Conservation (phyloP, 2,113 vertebrate species). For the Oryzias woworae region DNA sequence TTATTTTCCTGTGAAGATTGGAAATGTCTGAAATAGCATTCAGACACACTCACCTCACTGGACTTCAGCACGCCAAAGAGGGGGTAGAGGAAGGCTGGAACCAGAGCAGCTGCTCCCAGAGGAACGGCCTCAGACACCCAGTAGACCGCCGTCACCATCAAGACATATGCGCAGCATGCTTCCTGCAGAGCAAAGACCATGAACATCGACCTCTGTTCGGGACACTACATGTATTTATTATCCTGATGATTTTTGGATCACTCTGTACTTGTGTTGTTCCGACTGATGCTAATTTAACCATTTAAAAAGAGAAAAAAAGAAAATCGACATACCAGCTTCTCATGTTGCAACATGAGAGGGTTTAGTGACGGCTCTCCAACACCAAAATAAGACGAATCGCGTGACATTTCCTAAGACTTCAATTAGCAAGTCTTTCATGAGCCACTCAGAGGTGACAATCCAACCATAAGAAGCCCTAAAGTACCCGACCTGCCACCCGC, state of each 20-base stretch:
- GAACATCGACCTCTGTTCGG: neutral
- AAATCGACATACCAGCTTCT: slow-evolving; percentile 23
- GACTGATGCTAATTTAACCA: slow-evolving; percentile 7
- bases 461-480: neutral
- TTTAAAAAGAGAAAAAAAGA: too few species aligned
- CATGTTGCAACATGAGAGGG: slow-evolving; percentile 29
- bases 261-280: too few species aligned
- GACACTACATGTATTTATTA: too few species aligned
- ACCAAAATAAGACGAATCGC: slow-evolving; percentile 30
- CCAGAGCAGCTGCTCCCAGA: slow-evolving; percentile 92
- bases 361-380: slow-evolving; percentile 32
- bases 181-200: slow-evolving; percentile 77
- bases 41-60: slow-evolving; percentile 86
- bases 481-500: too few species aligned
- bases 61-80: slow-evolving; percentile 97
- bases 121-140: slow-evolving; percentile 97
- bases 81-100: slow-evolving; percentile 95
- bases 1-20: too few species aligned
- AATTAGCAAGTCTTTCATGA: slow-evolving; percentile 1
- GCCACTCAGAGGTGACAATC: neutral
- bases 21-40: neutral
- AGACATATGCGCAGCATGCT: slow-evolving; percentile 91
- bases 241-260: too few species aligned
- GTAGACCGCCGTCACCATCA: slow-evolving; percentile 91
- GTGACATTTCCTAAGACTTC: slow-evolving; percentile 34